Evolutionary conservation across 2,888 invertebrate genomes (phyloP).

Genomic region (Dendrolimus pini): DNA sequence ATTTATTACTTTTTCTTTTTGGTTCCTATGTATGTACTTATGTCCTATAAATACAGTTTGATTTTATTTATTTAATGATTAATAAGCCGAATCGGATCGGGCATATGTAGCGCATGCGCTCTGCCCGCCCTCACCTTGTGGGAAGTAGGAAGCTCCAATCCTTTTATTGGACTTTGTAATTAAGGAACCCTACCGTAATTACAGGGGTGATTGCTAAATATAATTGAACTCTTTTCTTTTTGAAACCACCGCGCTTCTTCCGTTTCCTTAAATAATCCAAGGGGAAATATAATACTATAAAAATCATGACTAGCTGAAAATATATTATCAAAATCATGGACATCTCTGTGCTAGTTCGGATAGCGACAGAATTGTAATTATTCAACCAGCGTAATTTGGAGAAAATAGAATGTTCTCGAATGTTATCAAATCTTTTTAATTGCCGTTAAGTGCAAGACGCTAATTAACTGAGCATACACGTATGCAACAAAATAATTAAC

Average conservation of each 20-base stretch:
- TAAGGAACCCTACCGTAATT: slow-evolving; percentile 71
- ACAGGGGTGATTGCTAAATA: slow-evolving; percentile 74
- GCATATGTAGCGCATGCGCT: slow-evolving; percentile 56
- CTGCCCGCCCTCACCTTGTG: slow-evolving; percentile 50
- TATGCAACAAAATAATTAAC: too few relatives aligned
- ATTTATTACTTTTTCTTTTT: too few relatives aligned
- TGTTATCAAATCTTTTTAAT: too few relatives aligned
- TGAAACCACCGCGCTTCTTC: slow-evolving; percentile 42
- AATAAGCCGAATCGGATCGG: slow-evolving; percentile 62
- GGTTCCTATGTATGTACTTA: too few relatives aligned
- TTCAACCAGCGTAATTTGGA: too few relatives aligned
- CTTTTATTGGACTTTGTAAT: slow-evolving; percentile 69
- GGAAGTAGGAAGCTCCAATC: slow-evolving; percentile 70
- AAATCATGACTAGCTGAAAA: slow-evolving; percentile 4
- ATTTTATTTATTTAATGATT: slow-evolving; percentile 50
- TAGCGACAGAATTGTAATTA: too few relatives aligned
- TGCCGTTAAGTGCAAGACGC: too few relatives aligned
- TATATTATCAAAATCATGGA: too few relatives aligned
- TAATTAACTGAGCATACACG: too few relatives aligned
- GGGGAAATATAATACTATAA: slow-evolving; percentile 7
- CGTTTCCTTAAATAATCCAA: slow-evolving; percentile 22
- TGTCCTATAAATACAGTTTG: slow-evolving; percentile 33
- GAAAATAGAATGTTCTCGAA: too few relatives aligned
- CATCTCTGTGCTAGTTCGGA: too few relatives aligned
- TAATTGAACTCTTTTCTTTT: slow-evolving; percentile 65